Base-by-base conservation (phyloP, 2,888 invertebrate genomes). In the Leptarthrus brevirostris region DNA sequence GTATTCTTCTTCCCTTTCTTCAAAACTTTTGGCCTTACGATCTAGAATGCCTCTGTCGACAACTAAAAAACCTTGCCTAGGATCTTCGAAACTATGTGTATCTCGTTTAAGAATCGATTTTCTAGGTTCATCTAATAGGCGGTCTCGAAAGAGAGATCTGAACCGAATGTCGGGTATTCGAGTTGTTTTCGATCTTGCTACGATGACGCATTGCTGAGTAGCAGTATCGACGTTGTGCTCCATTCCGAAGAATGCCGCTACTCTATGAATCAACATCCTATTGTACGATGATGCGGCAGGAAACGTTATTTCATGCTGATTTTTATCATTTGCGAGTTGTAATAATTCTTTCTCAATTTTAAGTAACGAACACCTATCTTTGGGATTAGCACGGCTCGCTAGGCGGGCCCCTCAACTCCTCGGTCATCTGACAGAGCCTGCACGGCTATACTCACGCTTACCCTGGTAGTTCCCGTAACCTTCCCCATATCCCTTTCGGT, bases 251-350 rank as follows among this genome's bases (percentile, higher is more conserved):
- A 94, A 94, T 16, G 96, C 93, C 0, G 97, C 96, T 75, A 95
- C 93, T 34, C 97, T 91, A 84, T 98, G 98, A 1, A 97, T 95
- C 79, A 98, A 86, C 97, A 98, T 96, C 30, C 98, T 90, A 77
- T 97, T 96, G 87, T 98, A 98, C 71, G 97, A 96, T 75, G 96
- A 93, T 93, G 96, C 95, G 82, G 92, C 92, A 16, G 94, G 94
- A 86, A 97, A 97, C 80, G 93, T 93, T 80, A 92, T 91, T 81
- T 92, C 90, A 80, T 90, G 89, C 77, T 90, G 90, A n/a, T 89
- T 89, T 73, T 89, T 88, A 82, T 97, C 96, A 82, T 92, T 92
- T 78, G 95, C 91, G 78, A 97, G 91, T 71, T 89, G 90, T 79
- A 92, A 90, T 76, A 98, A 87, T 80, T 97, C 96, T 81, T 92